Evolutionary conservation across 2,797 vertebrate genomes (phyloP).

Genomic region (Danio kyathit): DNA sequence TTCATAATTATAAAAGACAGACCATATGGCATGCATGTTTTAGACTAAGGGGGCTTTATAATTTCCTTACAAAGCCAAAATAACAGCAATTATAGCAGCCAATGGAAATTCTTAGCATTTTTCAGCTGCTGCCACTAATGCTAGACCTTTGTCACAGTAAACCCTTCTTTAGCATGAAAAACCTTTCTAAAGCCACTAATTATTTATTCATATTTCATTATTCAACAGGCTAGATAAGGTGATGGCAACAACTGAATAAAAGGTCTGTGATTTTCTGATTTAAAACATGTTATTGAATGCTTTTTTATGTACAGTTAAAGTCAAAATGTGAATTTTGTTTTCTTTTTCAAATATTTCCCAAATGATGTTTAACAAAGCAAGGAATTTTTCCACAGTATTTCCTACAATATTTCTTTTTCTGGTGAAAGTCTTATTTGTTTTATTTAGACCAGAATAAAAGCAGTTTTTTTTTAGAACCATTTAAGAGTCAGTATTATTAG

Average conservation of each 20-base stretch:
- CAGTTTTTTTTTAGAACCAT: too few species aligned
- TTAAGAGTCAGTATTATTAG: too few species aligned
- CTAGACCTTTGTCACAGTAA: constrained; percentile 34
- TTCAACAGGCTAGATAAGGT: constrained; percentile 22
- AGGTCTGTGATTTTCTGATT: not conserved
- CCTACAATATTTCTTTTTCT: too few species aligned
- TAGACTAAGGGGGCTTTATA: not conserved
- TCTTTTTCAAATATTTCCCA: too few species aligned
- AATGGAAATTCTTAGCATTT: constrained; percentile 44
- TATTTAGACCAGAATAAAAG: too few species aligned
- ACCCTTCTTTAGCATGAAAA: constrained; percentile 28
- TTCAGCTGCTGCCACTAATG: constrained; percentile 3
- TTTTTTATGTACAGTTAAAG: too few species aligned
- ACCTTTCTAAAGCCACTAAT: not conserved
- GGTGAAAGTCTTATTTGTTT: too few species aligned
- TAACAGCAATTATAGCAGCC: constrained; percentile 48
- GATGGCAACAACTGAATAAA: not conserved
- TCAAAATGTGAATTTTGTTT: too few species aligned
- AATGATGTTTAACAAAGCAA: too few species aligned
- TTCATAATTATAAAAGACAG: constrained; percentile 5
- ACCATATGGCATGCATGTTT: constrained; percentile 10
- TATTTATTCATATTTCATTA: not conserved
- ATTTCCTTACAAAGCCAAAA: constrained; percentile 45
- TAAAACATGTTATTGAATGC: not conserved
- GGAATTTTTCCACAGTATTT: too few species aligned